These are phyloP conservation scores for Cheilosia vernalis DNA, from an alignment of 2,888 invertebrate species.

Conservation along the genomic window DNA sequence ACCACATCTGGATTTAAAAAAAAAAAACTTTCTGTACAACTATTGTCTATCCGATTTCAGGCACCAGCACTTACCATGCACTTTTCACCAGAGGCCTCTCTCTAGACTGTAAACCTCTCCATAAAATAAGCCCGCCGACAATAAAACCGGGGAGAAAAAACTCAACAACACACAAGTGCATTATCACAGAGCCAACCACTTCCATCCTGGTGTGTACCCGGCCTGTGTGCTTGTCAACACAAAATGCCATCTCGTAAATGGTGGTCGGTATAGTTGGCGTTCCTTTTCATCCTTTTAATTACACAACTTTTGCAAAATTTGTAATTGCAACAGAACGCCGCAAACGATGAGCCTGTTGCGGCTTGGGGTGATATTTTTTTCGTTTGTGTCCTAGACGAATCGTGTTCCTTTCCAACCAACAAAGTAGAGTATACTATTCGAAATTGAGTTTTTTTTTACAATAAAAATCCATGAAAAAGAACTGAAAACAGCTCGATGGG, in stretches of 20 bases:
- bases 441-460: neutral
- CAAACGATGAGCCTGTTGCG: slow-evolving; percentile 40
- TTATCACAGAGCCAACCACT: slow-evolving; percentile 14
- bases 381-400: neutral
- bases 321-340: slow-evolving; percentile 51
- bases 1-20: slow-evolving; percentile 18
- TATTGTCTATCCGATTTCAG: slow-evolving; percentile 5
- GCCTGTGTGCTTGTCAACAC: slow-evolving; percentile 28
- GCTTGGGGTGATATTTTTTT: slow-evolving; percentile 10
- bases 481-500: no score
- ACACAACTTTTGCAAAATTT: slow-evolving; percentile 42
- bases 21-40: neutral
- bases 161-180: slow-evolving; percentile 17
- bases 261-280: neutral
- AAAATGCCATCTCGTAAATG: slow-evolving; percentile 23
- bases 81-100: slow-evolving; percentile 10
- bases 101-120: slow-evolving; percentile 3
- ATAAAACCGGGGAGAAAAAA: slow-evolving; percentile 2
- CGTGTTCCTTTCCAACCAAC: neutral
- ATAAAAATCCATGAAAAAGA: no score
- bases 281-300: slow-evolving; percentile 35
- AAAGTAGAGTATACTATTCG: neutral
- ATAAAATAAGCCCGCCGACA: slow-evolving; percentile 15
- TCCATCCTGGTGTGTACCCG: slow-evolving; percentile 4
- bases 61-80: slow-evolving; percentile 16